phyloP scores from a whole-genome alignment of 2,113 vertebrate genomes.

The Gila orcuttii region DNA sequence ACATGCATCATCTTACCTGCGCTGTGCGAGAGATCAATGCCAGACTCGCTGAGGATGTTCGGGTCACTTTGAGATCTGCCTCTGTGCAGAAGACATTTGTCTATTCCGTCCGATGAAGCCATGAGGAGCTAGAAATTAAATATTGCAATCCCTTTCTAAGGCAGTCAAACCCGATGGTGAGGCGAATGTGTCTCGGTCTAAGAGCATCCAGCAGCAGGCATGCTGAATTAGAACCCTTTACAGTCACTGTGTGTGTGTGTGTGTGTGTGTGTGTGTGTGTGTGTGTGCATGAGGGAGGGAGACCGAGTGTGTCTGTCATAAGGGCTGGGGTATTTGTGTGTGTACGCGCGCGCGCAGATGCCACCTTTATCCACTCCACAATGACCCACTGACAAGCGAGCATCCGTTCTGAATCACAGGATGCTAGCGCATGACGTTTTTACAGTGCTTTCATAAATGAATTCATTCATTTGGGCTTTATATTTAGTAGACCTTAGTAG shows the following conservation, averaged over 20 bases:
- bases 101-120: constrained; percentile 89
- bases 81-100: constrained; percentile 88
- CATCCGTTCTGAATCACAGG: constrained; percentile 6
- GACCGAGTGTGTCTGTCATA: constrained; percentile 48
- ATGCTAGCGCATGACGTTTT: not conserved
- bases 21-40: constrained; percentile 78
- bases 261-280: constrained; percentile 41
- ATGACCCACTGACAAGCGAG: constrained; percentile 29
- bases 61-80: constrained; percentile 97
- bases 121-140: constrained; percentile 81
- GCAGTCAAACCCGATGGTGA: constrained; percentile 74
- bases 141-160: constrained; percentile 74
- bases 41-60: constrained; percentile 87
- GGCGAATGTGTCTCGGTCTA: constrained; percentile 73
- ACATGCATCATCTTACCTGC: constrained; percentile 78
- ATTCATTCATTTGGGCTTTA: not conserved
- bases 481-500: not conserved
- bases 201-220: constrained; percentile 74
- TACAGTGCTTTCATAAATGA: not conserved
- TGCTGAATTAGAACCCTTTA: constrained; percentile 67
- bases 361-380: constrained; percentile 21
- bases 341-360: constrained; percentile 53
- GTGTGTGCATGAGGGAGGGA: constrained; percentile 47
- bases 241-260: constrained; percentile 33
- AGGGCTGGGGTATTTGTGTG: constrained; percentile 24